Base-by-base conservation (phyloP, 2,113 vertebrate genomes). In the Paramormyrops kingsleyae region DNA sequence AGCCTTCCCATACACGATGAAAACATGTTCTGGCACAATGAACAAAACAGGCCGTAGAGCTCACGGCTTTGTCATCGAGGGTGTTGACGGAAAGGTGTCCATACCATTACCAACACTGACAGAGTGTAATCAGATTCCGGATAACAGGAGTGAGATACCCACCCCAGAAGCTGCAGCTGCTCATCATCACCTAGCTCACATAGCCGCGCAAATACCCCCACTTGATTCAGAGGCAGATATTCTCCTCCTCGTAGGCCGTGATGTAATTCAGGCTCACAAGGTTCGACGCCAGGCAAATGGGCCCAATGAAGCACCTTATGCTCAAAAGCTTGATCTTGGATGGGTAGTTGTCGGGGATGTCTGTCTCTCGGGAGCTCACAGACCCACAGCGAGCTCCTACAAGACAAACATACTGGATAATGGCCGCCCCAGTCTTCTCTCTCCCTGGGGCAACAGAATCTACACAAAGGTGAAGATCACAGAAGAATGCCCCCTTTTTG, bases 91-190 rank as follows among this genome's bases (percentile, higher is more conserved):
- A 50, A 50, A 50, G 12, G 49, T 50, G 12, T 50, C 12, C 49
- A 50, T 50, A 50, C 12, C 49, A 13, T 12, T 50, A 50, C 49
- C 49, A 50, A 1, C 90, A 90, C 35, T 89, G 91, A 47, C 90
- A 88, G 21, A 27, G 92, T 0, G 89, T 77, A 0, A 87, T 87
- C 10, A 47, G 80, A 42, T 70, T 83, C 74, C 91, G 66, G 4
- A 46, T 31, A 6, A 52, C 4, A 1, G 83, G 42, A 9, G 39
- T 15, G 74, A 80, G 27, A 80, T 80, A 35, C 74, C 74, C 39
- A 80, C 74, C 15, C 74, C 31, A 80, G 74, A 80, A 17, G 31
- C 27, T 31, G 27, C 27, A 35, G 21, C 9, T 50, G 49, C 49
- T 50, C 49, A 50, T 50, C 49, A 13, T 50, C 49, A 50, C 49